Base-by-base conservation (phyloP, 2,888 invertebrate genomes). In the Diarsia dahlii region DNA sequence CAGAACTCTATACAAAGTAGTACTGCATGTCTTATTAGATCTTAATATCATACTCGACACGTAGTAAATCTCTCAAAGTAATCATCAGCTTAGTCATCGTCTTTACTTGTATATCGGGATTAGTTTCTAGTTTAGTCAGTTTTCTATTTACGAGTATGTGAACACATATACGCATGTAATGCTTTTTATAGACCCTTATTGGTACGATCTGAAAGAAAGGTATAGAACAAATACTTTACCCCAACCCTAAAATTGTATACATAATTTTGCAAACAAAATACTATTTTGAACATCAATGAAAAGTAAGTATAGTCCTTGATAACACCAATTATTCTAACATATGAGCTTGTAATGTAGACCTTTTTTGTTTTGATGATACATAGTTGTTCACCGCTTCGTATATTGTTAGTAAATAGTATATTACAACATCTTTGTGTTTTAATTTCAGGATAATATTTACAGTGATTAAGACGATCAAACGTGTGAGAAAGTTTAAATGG, bases 81-180 rank as follows among this genome's bases (percentile, higher is more conserved):
- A 52, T 76, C 45, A 76, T 46, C 62, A 62, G n/a, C 39, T 77
- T 77, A 69, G 34, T n/a, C n/a, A n/a, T n/a, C 20, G 28, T 69
- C 77, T 70, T 69, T 54, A 39, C 39, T 48, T 69, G 23, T 39
- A 20, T 46, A 60, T 68, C 48, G 12, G 9, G 34, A 48, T 77
- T 48, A 28, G 28, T 12, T 56, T 78, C 39, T 56, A 54, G 62
- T 56, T 50, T 28, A 56, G 62, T 78, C n/a, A 10, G 48, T 54
- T 63, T 71, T 48, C 13, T 68, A 68, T 56, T 58, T 45, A 28
- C 28, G 28, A 28, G 28, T 28, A 54, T 58, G 18, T 60, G 10
- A n/a, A 50, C n/a, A n/a, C 50, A 28, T n/a, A 20, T 20, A 23
- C n/a, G 18, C 10, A 52, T 62, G 20, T 23, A 34, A 23, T 28